Evolutionary conservation across 2,888 invertebrate genomes (phyloP).

Genomic region (Lycaena phlaeas): DNA sequence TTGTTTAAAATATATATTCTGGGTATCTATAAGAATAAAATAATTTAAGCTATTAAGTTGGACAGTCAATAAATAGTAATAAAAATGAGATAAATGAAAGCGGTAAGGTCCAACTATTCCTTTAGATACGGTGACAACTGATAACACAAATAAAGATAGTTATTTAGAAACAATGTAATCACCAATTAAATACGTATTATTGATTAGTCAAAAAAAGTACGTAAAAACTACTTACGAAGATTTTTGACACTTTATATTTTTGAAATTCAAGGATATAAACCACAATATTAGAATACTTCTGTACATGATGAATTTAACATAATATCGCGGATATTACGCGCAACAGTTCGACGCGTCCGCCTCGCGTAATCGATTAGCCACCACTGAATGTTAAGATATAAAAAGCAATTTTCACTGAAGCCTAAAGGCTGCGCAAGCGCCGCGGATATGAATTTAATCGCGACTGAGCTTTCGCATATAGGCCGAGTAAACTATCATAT

Average conservation of each 20-base stretch:
- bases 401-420: conserved; percentile 28
- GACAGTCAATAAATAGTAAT: no score
- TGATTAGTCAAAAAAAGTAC: no score
- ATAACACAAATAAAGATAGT: no score
- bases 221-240: conserved; percentile 51
- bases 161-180: no score
- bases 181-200: no score
- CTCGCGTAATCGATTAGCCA: conserved; percentile 45
- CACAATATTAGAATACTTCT: conserved; percentile 36
- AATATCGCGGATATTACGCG: conserved; percentile 26
- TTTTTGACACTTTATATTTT: conserved; percentile 41
- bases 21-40: no score
- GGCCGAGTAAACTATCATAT: conserved; percentile 29
- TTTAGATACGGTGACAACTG: no score
- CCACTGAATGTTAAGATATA: conserved; percentile 47
- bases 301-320: conserved; percentile 48
- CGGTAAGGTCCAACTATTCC: no score
- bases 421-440: conserved; percentile 47
- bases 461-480: conserved; percentile 44
- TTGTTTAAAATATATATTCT: no score
- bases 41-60: no score
- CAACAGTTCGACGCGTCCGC: conserved; percentile 36
- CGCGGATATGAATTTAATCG: conserved; percentile 19
- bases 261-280: conserved; percentile 32
- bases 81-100: no score